These are phyloP conservation scores for Imbricaverruca yamaguchii DNA, from an alignment of 2,888 invertebrate genomes.

Conservation along the genomic window DNA sequence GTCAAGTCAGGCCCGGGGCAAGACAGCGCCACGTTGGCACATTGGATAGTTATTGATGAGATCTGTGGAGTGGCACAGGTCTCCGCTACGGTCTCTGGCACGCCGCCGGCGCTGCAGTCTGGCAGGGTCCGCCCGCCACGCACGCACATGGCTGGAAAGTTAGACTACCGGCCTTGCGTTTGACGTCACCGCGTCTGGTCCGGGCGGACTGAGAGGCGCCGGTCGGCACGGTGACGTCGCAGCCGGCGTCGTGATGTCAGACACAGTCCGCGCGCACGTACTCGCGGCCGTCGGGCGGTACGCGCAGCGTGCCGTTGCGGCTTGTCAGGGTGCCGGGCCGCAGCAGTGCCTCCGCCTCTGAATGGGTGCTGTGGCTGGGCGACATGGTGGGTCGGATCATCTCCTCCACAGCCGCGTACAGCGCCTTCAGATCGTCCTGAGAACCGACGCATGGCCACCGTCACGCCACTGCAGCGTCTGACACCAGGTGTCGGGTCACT, in stretches of 20 bases:
- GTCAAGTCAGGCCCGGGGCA: not conserved
- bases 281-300: constrained; percentile 48
- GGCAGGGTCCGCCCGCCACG: too few species aligned
- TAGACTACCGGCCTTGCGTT: too few species aligned
- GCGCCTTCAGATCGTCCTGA: constrained; percentile 60
- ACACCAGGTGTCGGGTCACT: too few species aligned
- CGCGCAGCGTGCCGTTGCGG: constrained; percentile 47
- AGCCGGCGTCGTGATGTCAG: not conserved
- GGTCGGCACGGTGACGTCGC: not conserved
- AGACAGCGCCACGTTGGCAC: not conserved
- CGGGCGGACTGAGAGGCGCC: not conserved
- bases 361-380: not conserved
- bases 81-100: too few species aligned
- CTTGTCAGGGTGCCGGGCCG: constrained; percentile 7
- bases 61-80: not conserved
- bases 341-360: constrained; percentile 6
- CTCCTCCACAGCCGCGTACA: constrained; percentile 56
- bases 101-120: too few species aligned
- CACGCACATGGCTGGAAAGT: too few species aligned
- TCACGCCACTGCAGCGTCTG: too few species aligned
- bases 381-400: constrained; percentile 33
- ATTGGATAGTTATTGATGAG: not conserved
- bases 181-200: too few species aligned
- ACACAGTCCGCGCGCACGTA: constrained; percentile 10
- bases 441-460: constrained; percentile 35